Evolutionary conservation across 2,797 vertebrate genomes (phyloP).

Genomic region (Cheirogaleus major): DNA sequence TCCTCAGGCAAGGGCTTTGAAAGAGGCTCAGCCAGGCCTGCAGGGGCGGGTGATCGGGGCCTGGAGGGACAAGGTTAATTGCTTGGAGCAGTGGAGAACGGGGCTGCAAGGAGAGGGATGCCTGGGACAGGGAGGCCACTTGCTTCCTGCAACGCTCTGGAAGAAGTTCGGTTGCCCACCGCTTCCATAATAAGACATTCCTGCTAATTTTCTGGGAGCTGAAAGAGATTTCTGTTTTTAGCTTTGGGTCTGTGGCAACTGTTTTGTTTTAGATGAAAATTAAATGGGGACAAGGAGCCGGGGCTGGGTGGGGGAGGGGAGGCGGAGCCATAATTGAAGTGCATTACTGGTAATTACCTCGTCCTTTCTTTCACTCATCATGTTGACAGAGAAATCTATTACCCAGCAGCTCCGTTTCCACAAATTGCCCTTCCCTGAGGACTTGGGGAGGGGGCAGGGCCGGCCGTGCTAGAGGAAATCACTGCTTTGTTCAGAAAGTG

Average conservation of each 20-base stretch:
- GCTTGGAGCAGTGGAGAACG: conserved; percentile 88
- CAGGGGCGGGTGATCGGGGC: neutral
- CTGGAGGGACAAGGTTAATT: conserved; percentile 84
- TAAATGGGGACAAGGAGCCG: conserved; percentile 82
- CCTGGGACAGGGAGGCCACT: conserved; percentile 89
- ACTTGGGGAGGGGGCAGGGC: conserved; percentile 59
- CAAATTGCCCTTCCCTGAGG: conserved; percentile 87
- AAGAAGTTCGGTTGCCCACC: conserved; percentile 88
- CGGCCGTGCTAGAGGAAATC: conserved; percentile 74
- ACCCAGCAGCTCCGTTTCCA: conserved; percentile 85
- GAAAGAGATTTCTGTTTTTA: conserved; percentile 90
- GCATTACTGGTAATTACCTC: conserved; percentile 93
- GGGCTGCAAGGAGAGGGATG: conserved; percentile 81
- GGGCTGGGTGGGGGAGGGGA: conserved; percentile 79
- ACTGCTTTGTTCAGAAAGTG: conserved; percentile 74
- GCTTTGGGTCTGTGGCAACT: conserved; percentile 85
- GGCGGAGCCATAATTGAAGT: conserved; percentile 91
- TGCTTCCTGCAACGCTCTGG: conserved; percentile 89
- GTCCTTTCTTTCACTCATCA: conserved; percentile 92
- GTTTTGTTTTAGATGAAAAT: conserved; percentile 89
- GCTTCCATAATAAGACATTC: conserved; percentile 89
- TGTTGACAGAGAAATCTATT: conserved; percentile 91
- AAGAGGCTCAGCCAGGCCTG: conserved; percentile 78
- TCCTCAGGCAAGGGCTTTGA: conserved; percentile 88
- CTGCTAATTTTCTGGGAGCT: conserved; percentile 91